These are phyloP conservation scores for Calameuta idolon DNA, from an alignment of 2,888 invertebrate species.

Conservation along the genomic window DNA sequence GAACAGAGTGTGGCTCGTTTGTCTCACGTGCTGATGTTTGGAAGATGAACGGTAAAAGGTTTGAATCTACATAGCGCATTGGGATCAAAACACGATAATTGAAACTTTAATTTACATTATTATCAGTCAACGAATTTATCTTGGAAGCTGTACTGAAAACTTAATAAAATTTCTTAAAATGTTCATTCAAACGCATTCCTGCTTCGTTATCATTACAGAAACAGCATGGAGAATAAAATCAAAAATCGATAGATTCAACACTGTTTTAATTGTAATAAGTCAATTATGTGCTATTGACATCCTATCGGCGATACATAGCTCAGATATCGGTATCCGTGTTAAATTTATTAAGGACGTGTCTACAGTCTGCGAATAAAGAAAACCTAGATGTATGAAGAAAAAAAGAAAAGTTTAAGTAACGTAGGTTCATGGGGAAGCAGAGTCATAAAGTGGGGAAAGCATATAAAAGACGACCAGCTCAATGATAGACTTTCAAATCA, in stretches of 20 bases:
- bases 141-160: background rate
- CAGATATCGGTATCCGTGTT: background rate
- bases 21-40: background rate
- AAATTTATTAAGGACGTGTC: background rate
- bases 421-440: background rate
- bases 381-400: background rate
- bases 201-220: background rate
- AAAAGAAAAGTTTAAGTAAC: conserved; percentile 15
- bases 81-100: background rate
- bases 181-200: background rate
- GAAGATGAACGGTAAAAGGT: background rate
- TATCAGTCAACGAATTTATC: background rate
- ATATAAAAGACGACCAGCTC: conserved; percentile 45
- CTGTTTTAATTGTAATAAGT: background rate
- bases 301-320: background rate
- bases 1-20: background rate
- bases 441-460: conserved; percentile 35
- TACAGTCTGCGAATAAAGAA: background rate
- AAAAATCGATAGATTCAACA: background rate
- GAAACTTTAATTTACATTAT: background rate
- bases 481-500: conserved; percentile 30
- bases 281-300: background rate
- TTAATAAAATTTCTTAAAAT: background rate
- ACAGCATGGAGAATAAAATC: background rate
- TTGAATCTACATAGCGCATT: background rate